A percentile compares a stretch with the other conserved stretches of the same genome.
These are phyloP conservation scores for Metopolophium dirhodum DNA, from an alignment of 1,140 invertebrate species.

Conservation along the genomic window DNA sequence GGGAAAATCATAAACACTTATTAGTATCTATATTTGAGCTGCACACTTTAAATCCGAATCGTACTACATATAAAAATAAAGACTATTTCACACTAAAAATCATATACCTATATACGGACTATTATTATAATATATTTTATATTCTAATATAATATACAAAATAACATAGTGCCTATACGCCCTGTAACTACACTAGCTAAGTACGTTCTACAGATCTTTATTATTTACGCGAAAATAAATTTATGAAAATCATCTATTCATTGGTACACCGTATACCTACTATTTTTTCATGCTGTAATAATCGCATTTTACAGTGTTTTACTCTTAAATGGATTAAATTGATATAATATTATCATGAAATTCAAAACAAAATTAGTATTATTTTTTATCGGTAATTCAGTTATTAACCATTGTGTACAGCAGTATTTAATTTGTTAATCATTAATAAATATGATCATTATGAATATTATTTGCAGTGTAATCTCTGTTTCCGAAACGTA, in stretches of 20 bases:
- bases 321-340: too few species aligned
- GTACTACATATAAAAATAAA: background rate
- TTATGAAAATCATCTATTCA: too few species aligned
- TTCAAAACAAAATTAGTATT: background rate
- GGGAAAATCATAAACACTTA: too few species aligned
- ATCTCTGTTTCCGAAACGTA: background rate
- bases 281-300: background rate
- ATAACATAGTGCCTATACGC: too few species aligned
- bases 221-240: background rate
- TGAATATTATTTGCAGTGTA: background rate
- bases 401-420: background rate
- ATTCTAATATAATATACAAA: too few species aligned
- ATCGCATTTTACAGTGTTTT: too few species aligned
- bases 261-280: too few species aligned
- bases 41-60: background rate
- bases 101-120: background rate
- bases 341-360: background rate
- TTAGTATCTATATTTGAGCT: background rate
- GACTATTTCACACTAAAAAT: background rate
- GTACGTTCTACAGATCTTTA: background rate
- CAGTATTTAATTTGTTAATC: background rate
- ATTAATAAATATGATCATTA: background rate
- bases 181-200: background rate
- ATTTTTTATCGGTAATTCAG: background rate
- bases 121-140: background rate